These are phyloP conservation scores for Trematocara nigrifrons DNA, from an alignment of 2,113 vertebrate genomes.

Conservation along the genomic window DNA sequence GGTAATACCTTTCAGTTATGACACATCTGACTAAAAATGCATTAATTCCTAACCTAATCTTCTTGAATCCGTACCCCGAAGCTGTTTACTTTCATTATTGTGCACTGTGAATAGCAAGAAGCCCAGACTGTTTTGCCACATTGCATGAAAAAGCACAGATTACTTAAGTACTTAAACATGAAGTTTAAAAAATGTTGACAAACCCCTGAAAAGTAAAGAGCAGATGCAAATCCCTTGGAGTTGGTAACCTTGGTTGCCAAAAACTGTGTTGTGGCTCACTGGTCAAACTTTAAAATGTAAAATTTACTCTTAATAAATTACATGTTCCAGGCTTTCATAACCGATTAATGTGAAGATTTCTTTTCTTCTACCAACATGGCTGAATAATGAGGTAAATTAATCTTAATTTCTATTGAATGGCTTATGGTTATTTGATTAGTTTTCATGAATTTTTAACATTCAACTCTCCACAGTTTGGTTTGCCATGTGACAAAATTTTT, in stretches of 20 bases:
- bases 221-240: not conserved
- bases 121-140: not conserved
- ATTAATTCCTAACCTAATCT: not conserved
- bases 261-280: not conserved
- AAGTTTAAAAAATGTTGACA: not conserved
- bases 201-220: not conserved
- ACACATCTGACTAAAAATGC: not conserved
- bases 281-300: not conserved
- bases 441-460: not conserved
- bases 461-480: not conserved
- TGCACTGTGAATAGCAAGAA: not conserved
- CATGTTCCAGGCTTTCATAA: not conserved
- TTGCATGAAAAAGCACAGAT: not conserved
- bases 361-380: not conserved
- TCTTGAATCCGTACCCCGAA: not conserved
- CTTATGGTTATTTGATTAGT: not conserved
- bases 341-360: not conserved
- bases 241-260: not conserved
- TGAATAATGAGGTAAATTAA: not conserved
- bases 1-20: not conserved
- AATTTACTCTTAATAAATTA: not conserved
- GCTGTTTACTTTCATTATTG: not conserved
- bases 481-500: accelerated
- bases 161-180: not conserved
- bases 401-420: not conserved